These are phyloP conservation scores for Nebria salina DNA, from an alignment of 2,888 invertebrate species.

Conservation along the genomic window DNA sequence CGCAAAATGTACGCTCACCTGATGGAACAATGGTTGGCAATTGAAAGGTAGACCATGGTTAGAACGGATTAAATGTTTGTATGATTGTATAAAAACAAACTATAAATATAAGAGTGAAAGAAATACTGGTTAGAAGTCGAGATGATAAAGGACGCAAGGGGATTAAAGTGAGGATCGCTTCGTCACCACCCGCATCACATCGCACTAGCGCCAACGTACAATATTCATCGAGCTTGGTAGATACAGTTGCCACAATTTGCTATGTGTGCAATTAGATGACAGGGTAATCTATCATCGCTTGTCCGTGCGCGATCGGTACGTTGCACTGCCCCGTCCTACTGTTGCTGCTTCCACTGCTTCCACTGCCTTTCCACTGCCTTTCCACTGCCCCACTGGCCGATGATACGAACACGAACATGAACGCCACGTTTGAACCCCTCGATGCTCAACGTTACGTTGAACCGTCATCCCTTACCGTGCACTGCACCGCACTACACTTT, in stretches of 20 bases:
- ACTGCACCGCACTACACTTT: constrained; percentile 16
- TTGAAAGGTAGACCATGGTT: not conserved
- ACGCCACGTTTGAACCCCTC: constrained; percentile 10
- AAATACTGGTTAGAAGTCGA: not conserved
- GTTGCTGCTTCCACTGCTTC: constrained; percentile 35
- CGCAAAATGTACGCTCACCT: not conserved
- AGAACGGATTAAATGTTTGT: not conserved
- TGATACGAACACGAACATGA: constrained; percentile 16
- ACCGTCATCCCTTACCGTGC: constrained; percentile 12
- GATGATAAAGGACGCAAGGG: not conserved
- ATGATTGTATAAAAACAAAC: not conserved
- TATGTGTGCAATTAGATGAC: constrained; percentile 60
- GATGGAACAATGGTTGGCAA: not conserved
- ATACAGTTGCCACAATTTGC: constrained; percentile 59
- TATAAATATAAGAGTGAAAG: not conserved
- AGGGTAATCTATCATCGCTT: constrained; percentile 60
- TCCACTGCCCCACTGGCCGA: constrained; percentile 23
- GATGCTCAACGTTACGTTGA: not conserved
- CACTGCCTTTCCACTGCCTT: constrained; percentile 23
- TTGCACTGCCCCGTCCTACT: constrained; percentile 53
- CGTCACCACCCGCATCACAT: constrained; percentile 3
- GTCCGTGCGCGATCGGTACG: constrained; percentile 23
- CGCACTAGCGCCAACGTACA: not conserved
- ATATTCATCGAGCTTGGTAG: constrained; percentile 49
- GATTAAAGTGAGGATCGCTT: not conserved